Evolutionary conservation across 2,888 invertebrate genomes (phyloP).

Genomic region (Calameuta pallipes): DNA sequence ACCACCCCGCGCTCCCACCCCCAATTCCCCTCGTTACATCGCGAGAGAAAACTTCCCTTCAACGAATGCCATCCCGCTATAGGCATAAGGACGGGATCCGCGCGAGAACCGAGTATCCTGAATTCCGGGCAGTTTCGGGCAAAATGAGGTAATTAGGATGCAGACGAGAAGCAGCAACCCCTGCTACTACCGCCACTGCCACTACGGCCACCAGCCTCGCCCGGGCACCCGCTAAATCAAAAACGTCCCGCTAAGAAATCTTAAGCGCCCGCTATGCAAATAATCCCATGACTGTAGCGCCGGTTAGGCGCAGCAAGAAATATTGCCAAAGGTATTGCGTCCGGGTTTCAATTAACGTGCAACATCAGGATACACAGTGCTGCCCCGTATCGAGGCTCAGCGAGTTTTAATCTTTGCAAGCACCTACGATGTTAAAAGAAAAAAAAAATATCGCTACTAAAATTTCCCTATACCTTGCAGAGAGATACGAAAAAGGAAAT

Average conservation of each 20-base stretch:
- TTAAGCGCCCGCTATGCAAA: conserved; percentile 55
- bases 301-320: conserved; percentile 3
- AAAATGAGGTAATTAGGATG: conserved; percentile 66
- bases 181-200: conserved; percentile 21
- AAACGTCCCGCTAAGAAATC: conserved; percentile 56
- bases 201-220: conserved; percentile 17
- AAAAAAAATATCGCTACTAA: not conserved
- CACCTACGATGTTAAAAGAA: not conserved
- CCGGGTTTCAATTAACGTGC: not conserved
- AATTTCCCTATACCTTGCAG: not conserved
- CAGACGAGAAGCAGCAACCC: conserved; percentile 49
- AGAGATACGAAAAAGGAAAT: not conserved
- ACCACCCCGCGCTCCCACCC: conserved; percentile 20
- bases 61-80: conserved; percentile 20
- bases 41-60: not conserved
- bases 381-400: not conserved
- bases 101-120: conserved; percentile 40
- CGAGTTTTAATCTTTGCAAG: not conserved
- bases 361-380: not conserved
- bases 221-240: conserved; percentile 54
- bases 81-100: conserved; percentile 1
- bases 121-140: conserved; percentile 57
- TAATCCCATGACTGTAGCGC: conserved; percentile 23
- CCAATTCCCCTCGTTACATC: conserved; percentile 14
- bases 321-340: conserved; percentile 3